These are phyloP conservation scores for Nothoprocta pentlandii DNA, from an alignment of 2,113 vertebrate species.

Conservation along the genomic window DNA sequence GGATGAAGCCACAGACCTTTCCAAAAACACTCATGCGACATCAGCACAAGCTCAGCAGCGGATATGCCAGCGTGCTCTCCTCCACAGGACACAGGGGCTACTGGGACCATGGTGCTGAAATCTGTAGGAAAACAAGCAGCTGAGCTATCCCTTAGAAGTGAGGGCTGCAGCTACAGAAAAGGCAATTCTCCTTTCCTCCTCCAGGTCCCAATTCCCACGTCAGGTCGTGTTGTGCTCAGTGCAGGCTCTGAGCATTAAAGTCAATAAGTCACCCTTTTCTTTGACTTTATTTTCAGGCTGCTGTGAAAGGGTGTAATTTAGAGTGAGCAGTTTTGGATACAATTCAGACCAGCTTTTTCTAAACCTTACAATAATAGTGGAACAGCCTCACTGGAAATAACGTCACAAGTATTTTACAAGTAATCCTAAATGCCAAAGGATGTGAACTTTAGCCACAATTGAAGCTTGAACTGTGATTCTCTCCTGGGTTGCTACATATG, in stretches of 20 bases:
- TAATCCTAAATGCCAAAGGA: neutral
- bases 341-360: neutral
- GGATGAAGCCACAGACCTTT: neutral
- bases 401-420: neutral
- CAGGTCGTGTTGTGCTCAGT: neutral
- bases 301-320: neutral
- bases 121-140: neutral
- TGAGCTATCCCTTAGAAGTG: neutral
- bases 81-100: neutral
- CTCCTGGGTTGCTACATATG: neutral
- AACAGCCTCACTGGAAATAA: neutral
- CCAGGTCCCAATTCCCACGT: neutral
- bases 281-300: neutral
- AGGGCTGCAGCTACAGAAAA: neutral
- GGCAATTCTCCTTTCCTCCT: neutral
- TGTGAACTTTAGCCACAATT: neutral
- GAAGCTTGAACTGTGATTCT: neutral
- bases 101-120: neutral
- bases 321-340: neutral
- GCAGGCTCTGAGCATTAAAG: neutral
- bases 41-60: neutral
- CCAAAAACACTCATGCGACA: constrained; percentile 13
- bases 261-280: neutral
- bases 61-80: neutral
- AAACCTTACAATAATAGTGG: neutral